Evolutionary conservation across 1,140 invertebrate genomes (phyloP), one percentile per base, ranked within the genome.

Genomic region (Lasioglossum albipes): DNA sequence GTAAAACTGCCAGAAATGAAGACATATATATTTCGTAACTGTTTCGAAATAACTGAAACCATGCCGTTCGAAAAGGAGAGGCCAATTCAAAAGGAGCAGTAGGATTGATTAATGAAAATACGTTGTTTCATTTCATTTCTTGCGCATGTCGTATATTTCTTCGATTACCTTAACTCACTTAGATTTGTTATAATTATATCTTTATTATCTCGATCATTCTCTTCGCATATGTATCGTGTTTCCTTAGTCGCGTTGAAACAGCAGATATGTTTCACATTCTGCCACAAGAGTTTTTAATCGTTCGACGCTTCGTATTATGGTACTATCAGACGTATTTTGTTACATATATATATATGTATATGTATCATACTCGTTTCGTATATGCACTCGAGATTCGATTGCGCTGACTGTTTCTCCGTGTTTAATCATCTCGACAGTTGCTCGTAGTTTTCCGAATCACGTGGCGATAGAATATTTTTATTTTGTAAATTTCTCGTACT

Each of bases 101-200:
- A 57, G 70, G 81, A 22, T 75, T n/a, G 18, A 27, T 52, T 16
- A 79, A 81, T 81, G 42, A 75, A 83, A 83, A 41, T 59, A n/a
- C 52, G 16, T 73, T 45, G 73, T 16, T 71, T 36, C 61, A 16
- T 66, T 27, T 75, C 45, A 71, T 79, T 82, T 79, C 75, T 87
- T 87, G 82, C 91, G 90, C 89, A 89, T 92, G 90, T 91, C 89
- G 90, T 92, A 91, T 92, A 90, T 90, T 91, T 92, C 87, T 27
- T 91, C 90, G 90, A 88, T 91, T 91, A 91, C 84, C 89, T 92
- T 91, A 92, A 80, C 88, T 91, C 89, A 91, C 88, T 91, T 90
- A 88, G 85, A 89, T 92, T 90, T 91, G 89, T 92, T 91, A 91
- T 91, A 92, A 91, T 92, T 89, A 91, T 92, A 91, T 89, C 89